Base-by-base conservation (phyloP, 2,113 vertebrate species). In the Nyctibius bracteatus region DNA sequence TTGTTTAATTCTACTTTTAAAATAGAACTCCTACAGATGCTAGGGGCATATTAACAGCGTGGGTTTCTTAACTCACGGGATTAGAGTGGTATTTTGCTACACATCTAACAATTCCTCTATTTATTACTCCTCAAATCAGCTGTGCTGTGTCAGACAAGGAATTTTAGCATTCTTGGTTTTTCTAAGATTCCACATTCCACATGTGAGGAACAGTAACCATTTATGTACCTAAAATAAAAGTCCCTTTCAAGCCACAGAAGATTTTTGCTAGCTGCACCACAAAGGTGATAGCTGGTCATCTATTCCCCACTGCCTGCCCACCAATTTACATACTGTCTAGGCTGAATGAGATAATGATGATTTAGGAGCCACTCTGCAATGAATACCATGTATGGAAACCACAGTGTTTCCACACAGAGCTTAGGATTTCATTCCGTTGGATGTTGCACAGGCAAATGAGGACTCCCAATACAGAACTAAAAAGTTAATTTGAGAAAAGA, bases 1-100 rank as follows among this genome's bases (percentile, higher is more conserved):
- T 57, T 66, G 49, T 92, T 97, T 92, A 96, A 96, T 95, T 82
- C 93, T 63, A 33, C 63, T 94, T 95, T 81, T 70, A 80, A 95
- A 96, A 88, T 81, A 78, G 75, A 94, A 84, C 57, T 91, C 80
- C 88, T 81, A 90, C 41, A 71, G 89, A 92, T 86, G 82, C 91
- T 57, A 51, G 51, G 83, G 67, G 85, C 87, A 43, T 24, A 84
- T 92, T 78, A 82, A 75, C 71, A 83, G 71, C 92, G 88, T 88
- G 91, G 30, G 62, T 87, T 94, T 88, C 91, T 91, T 62, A 83
- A 62, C 65, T 92, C 46, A 24, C 28, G 70, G 96, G 74, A 91
- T 88, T 87, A 55, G 73, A 47, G 43, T 20, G 61, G 51, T 66
- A 51, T 72, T 90, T 91, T 67, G 35, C 87, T 57, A 86, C 47